Percentiles rank a stretch among this genome's conserved stretches.
These are phyloP conservation scores for Montipora sp. DNA, from an alignment of 64 coral and sea anemone genomes.

Conservation along the genomic window DNA sequence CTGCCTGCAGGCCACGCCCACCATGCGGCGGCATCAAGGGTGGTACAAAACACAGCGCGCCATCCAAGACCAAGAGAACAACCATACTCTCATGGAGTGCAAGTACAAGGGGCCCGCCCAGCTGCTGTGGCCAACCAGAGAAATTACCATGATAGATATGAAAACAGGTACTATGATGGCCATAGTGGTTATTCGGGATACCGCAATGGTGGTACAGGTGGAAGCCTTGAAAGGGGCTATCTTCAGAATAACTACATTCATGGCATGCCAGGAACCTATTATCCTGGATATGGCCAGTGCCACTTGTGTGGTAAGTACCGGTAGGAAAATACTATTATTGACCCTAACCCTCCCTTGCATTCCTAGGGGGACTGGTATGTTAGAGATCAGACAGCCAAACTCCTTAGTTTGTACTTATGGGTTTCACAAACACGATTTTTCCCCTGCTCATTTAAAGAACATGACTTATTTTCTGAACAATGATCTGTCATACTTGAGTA, in stretches of 20 bases:
- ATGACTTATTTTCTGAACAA: no score
- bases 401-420: no score
- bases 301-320: conserved; percentile 39
- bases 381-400: no score
- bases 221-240: not conserved
- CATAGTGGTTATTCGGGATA: conserved; percentile 15
- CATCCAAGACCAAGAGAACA: conserved; percentile 12
- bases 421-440: no score
- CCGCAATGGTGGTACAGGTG: not conserved
- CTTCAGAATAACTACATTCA: conserved; percentile 32
- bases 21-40: not conserved
- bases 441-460: no score
- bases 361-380: no score
- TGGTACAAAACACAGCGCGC: not conserved
- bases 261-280: conserved; percentile 5
- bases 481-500: no score
- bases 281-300: conserved; percentile 50
- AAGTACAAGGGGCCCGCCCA: not conserved
- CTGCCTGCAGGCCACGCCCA: not conserved
- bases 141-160: conserved; percentile 25
- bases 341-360: not conserved
- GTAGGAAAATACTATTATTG: not conserved
- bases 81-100: conserved; percentile 8
- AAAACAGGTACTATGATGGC: conserved; percentile 39
- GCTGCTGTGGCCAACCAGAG: not conserved